Conservation (phyloP, 1,140 invertebrate species). For the Sycophila sp. region DNA sequence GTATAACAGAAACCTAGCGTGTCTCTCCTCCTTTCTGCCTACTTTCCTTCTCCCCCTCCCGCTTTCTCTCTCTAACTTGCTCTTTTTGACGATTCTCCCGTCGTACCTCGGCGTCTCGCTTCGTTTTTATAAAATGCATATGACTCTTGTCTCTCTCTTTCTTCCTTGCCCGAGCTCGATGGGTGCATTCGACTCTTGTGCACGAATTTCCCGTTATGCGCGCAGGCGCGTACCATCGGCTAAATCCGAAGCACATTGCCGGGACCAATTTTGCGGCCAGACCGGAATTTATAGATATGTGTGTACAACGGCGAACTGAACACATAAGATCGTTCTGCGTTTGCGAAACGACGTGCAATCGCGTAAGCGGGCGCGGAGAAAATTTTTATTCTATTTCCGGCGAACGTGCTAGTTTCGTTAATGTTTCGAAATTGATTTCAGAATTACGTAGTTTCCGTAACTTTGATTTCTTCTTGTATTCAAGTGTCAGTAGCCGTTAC, state of each 20-base stretch:
- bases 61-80: neutral
- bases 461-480: too few relatives aligned
- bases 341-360: too few relatives aligned
- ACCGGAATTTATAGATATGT: neutral
- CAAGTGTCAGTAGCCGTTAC: too few relatives aligned
- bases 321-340: too few relatives aligned
- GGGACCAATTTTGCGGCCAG: neutral
- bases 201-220: constrained; percentile 4
- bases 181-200: constrained; percentile 21
- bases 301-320: too few relatives aligned
- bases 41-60: neutral
- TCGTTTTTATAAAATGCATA: constrained; percentile 25
- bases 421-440: too few relatives aligned
- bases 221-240: neutral
- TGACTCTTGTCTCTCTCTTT: neutral
- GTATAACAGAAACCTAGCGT: neutral
- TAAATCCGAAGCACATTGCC: neutral
- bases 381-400: too few relatives aligned
- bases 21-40: constrained; percentile 8
- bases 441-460: too few relatives aligned
- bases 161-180: neutral
- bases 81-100: constrained; percentile 21
- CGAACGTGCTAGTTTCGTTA: too few relatives aligned
- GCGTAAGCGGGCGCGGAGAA: too few relatives aligned
- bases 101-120: constrained; percentile 12